A percentile compares a stretch with the other conserved stretches of the same genome.
Evolutionary conservation across 64 coral and sea anemone species (phyloP).

Genomic region (Porites lutea): DNA sequence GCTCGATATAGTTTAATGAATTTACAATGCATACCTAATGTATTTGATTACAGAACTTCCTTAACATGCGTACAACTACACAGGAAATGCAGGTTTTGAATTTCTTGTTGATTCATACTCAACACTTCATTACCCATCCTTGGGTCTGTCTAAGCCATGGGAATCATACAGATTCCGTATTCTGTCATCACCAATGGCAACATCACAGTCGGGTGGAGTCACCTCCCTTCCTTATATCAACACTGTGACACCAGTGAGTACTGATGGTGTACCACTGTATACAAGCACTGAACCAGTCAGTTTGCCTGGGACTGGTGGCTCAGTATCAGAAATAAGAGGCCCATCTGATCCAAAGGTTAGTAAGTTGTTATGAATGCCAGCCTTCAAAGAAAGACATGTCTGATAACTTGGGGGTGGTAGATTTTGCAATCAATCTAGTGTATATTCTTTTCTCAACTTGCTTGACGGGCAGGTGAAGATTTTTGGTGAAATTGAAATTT

Average conservation of each 20-base stretch:
- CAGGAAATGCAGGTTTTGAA: constrained; percentile 84
- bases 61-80: constrained; percentile 36
- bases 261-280: constrained; percentile 30
- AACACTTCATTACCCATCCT: constrained; percentile 50
- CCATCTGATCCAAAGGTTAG: constrained; percentile 52
- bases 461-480: neutral
- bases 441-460: neutral
- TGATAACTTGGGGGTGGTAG: too few species aligned
- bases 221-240: constrained; percentile 69
- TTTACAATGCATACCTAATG: neutral
- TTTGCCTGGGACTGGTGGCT: constrained; percentile 36
- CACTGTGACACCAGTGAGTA: constrained; percentile 4
- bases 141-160: constrained; percentile 40
- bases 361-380: too few species aligned
- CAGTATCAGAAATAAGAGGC: constrained; percentile 22
- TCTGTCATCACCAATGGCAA: constrained; percentile 1
- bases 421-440: neutral
- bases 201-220: neutral
- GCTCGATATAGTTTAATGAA: neutral
- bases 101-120: constrained; percentile 65
- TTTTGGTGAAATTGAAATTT: neutral
- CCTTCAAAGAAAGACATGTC: too few species aligned
- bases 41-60: neutral
- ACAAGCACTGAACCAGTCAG: constrained; percentile 35
- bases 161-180: constrained; percentile 17